phyloP scores from a whole-genome alignment of 2,113 vertebrate genomes.

The Nestor notabilis region DNA sequence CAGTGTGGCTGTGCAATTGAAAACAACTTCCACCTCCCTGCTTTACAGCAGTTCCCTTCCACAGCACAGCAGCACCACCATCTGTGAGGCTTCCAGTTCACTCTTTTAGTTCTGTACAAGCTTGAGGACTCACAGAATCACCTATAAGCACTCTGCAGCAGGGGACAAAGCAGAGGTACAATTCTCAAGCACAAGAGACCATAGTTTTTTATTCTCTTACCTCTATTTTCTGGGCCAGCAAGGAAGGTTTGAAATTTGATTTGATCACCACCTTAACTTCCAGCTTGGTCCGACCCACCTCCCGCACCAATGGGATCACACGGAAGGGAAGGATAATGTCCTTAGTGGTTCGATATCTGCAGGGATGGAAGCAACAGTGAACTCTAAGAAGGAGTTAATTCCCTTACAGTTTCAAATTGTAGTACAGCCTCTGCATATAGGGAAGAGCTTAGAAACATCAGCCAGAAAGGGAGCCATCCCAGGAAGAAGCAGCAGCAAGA shows the following conservation, averaged over 20 bases:
- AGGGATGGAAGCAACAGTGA: neutral
- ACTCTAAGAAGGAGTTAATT: neutral
- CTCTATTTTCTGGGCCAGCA: constrained; percentile 99
- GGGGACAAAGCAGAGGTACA: neutral
- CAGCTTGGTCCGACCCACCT: constrained; percentile 96
- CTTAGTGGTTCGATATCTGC: constrained; percentile 98
- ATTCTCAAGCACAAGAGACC: neutral
- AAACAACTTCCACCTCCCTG: neutral
- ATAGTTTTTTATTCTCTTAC: constrained; percentile 64
- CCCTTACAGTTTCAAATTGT: neutral
- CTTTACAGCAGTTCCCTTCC: neutral
- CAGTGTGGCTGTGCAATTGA: neutral
- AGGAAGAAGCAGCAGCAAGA: neutral
- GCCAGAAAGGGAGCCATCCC: neutral
- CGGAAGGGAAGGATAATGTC: constrained; percentile 99
- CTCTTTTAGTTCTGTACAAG: neutral
- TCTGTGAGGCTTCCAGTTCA: neutral
- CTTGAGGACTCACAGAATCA: neutral
- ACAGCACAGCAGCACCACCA: neutral
- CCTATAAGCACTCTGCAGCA: neutral
- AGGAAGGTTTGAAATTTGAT: constrained; percentile 98
- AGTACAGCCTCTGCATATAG: neutral
- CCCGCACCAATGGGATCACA: constrained; percentile 95
- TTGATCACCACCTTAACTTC: constrained; percentile 99
- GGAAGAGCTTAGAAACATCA: neutral